phyloP scores from a whole-genome alignment of 2,797 vertebrate genomes.

The Darevskia mixta region DNA sequence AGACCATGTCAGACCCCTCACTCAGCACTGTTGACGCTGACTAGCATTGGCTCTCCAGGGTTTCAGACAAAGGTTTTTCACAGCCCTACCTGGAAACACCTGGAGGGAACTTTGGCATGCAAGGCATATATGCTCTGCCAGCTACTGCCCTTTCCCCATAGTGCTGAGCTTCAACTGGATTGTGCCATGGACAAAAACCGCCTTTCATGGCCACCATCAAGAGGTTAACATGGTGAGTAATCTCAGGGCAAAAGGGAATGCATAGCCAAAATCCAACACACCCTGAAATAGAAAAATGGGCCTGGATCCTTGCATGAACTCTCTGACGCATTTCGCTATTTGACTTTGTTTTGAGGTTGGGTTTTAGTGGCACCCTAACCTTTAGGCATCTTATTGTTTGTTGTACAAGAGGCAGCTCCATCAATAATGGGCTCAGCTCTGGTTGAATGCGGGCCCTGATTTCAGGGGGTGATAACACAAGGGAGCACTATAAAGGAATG shows the following conservation, averaged over 20 bases:
- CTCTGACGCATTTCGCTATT: constrained; percentile 39
- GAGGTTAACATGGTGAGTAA: not conserved
- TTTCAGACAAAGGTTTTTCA: too few relatives aligned
- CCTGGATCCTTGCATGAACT: not conserved
- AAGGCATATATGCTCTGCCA: too few relatives aligned
- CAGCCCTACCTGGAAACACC: too few relatives aligned
- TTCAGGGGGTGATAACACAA: constrained; percentile 49
- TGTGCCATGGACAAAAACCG: not conserved
- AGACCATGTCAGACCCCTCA: too few relatives aligned
- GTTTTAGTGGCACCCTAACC: constrained; percentile 44
- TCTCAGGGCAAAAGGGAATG: not conserved
- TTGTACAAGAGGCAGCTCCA: constrained; percentile 1
- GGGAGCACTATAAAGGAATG: constrained; percentile 47
- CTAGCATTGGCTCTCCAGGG: too few relatives aligned
- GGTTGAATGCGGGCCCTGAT: constrained; percentile 22
- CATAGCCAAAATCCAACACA: not conserved
- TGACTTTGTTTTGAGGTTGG: constrained; percentile 27
- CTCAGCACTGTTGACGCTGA: too few relatives aligned
- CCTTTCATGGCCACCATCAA: not conserved
- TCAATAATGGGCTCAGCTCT: constrained; percentile 1
- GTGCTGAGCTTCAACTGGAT: not conserved
- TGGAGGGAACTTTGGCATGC: not conserved
- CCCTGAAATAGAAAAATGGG: not conserved
- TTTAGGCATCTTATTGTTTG: constrained; percentile 49
- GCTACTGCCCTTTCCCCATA: not conserved